Percentiles rank a stretch among this genome's conserved stretches.
Conservation (phyloP, 2,888 invertebrate species). For the Drosophila helvetica region DNA sequence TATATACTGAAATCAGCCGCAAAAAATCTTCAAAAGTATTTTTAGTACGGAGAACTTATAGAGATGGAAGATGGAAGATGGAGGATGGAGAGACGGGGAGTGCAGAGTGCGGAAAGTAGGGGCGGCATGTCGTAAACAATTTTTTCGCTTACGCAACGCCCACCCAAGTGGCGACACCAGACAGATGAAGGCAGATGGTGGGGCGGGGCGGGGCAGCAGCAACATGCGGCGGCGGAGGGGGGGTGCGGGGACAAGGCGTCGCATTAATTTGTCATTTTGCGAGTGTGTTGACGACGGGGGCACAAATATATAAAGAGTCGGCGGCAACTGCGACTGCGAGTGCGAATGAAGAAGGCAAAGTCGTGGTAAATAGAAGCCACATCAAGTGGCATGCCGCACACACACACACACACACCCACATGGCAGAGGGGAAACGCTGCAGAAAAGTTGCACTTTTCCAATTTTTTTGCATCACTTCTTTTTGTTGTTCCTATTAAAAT, state of each 20-base stretch:
- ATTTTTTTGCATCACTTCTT: conserved; percentile 43
- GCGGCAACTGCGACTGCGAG: not conserved
- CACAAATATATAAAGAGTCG: not conserved
- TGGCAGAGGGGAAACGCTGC: conserved; percentile 35
- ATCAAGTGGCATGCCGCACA: conserved; percentile 64
- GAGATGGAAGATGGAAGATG: not conserved
- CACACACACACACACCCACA: conserved; percentile 13
- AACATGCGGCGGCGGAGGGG: not conserved
- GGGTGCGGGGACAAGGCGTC: conserved; percentile 43
- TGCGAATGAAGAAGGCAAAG: conserved; percentile 30
- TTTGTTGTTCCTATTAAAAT: conserved; percentile 29
- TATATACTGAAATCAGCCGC: conserved; percentile 25
- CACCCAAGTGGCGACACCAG: conserved; percentile 59
- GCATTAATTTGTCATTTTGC: conserved; percentile 76
- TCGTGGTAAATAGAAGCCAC: conserved; percentile 18
- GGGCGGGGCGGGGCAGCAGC: conserved; percentile 14
- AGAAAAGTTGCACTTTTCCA: conserved; percentile 60
- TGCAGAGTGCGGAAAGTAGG: not conserved
- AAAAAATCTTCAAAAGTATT: conserved; percentile 38
- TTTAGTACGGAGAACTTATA: conserved; percentile 23
- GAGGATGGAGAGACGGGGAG: too few relatives aligned
- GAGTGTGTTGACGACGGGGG: conserved; percentile 62
- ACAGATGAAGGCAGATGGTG: conserved; percentile 7
- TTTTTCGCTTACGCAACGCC: conserved; percentile 56
- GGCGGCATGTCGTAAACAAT: conserved; percentile 57